Percentiles rank a stretch among this genome's conserved stretches.
phyloP scores from a whole-genome alignment of 2,113 vertebrate genomes.

The Coracopsis vasa region DNA sequence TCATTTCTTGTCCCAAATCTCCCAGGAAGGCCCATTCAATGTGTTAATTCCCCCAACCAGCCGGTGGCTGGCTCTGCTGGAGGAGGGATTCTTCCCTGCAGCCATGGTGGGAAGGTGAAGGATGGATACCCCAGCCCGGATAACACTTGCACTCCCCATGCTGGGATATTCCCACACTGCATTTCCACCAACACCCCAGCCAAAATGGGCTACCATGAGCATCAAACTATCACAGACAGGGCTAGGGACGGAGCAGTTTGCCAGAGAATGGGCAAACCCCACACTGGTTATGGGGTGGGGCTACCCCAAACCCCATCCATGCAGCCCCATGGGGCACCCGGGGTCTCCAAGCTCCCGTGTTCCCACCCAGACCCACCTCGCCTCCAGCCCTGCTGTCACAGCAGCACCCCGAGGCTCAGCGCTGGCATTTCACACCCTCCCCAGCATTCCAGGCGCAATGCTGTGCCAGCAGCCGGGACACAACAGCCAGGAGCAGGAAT shows the following conservation, averaged over 20 bases:
- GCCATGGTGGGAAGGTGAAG: not conserved
- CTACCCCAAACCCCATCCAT: accelerated
- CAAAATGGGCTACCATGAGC: not conserved
- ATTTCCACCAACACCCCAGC: not conserved
- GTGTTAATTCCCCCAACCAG: not conserved
- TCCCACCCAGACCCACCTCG: not conserved
- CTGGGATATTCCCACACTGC: not conserved
- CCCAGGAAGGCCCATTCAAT: not conserved
- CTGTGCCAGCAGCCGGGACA: not conserved
- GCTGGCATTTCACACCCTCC: not conserved
- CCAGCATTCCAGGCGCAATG: not conserved
- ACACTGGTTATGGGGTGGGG: accelerated
- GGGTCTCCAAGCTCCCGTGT: not conserved
- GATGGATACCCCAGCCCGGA: not conserved
- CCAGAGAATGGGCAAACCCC: not conserved
- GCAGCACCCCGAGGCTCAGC: not conserved
- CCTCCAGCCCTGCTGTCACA: not conserved
- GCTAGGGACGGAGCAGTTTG: no score
- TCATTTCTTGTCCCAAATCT: not conserved
- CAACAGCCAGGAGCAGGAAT: accelerated
- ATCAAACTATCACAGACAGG: not conserved
- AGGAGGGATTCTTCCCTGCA: not conserved
- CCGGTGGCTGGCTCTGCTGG: not conserved
- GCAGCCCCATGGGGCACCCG: accelerated
- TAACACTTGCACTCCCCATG: not conserved